Base-by-base conservation (phyloP, 1,140 invertebrate genomes). In the Conus betulinus region DNA sequence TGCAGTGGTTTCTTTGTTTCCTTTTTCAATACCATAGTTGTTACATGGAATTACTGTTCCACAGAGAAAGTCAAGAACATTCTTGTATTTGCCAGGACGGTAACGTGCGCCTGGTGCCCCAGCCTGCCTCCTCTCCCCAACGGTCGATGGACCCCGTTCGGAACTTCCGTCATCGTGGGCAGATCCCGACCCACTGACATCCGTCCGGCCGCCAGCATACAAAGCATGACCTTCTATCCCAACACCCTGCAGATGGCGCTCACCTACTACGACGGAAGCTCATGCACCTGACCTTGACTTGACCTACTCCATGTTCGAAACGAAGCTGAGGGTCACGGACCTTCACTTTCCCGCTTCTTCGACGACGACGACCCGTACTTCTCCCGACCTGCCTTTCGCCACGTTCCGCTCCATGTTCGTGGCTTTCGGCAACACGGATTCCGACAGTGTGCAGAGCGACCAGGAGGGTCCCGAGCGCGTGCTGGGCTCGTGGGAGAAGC, bases 341-440 rank as follows among this genome's bases (percentile, higher is more conserved):
- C 11, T 85, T 6, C 27, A 57, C 15, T 85, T 85, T 67, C 6
- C 84, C 17, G 8, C 57, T 11, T 15, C n/a, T n/a, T 71, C 84
- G 15, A 85, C 27, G 39, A 39, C 39, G 39, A 39, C 39, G 39
- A 39, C 39, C 39, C 39, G 0, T 39, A 39, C 39, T 39, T 39
- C 39, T 23, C 23, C 52, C 11, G 67, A 20, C 5, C 52, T 53
- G 25, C 84, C 84, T 53, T 85, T 85, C 71, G 84, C 84, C 20
- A 23, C 84, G 4, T 85, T 85, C 78, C 74, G 87, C 53, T 87
- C 87, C 39, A 87, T 87, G 87, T 87, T 82, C 78, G 78, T 87
- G 7, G 78, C 23, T n/a, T 81, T 83, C n/a, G 87, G 87, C 27
- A 82, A 82, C 53, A 27, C 78, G 53, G 87, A 82, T 52, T 79